Percentiles rank a stretch among this genome's conserved stretches.
Evolutionary conservation across 2,888 invertebrate species (phyloP).

Genomic region (Hyles lineata): DNA sequence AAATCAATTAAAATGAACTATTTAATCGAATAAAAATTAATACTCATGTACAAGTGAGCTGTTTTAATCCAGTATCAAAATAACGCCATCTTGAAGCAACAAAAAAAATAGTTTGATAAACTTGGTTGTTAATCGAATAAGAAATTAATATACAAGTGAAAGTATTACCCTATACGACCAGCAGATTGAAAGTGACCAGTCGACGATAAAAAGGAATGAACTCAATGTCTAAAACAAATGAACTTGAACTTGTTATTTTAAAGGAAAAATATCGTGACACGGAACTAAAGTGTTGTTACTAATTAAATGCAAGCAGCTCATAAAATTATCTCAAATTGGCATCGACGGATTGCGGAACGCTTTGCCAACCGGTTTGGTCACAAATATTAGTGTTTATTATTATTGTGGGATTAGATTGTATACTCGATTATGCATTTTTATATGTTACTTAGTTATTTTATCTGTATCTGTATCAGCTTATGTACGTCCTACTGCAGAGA

Average conservation of each 20-base stretch:
- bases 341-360: conserved; percentile 18
- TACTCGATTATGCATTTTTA: background rate
- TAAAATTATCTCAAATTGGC: conserved; percentile 1
- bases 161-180: background rate
- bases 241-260: conserved; percentile 4
- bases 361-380: conserved; percentile 4
- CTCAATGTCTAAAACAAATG: background rate
- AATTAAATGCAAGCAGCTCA: conserved; percentile 8
- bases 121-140: background rate
- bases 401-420: background rate
- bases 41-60: too few species aligned
- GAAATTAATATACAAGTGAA: background rate
- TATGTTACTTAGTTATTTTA: background rate
- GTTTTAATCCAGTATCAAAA: too few species aligned
- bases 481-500: too few species aligned
- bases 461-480: too few species aligned
- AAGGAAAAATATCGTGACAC: conserved; percentile 2
- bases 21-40: too few species aligned
- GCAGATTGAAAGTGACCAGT: background rate
- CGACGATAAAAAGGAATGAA: background rate
- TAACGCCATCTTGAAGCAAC: too few species aligned
- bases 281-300: background rate
- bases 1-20: too few species aligned
- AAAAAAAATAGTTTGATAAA: background rate
- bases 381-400: background rate